Evolutionary conservation across 1,140 invertebrate genomes (phyloP).

Genomic region (Drosophila asahinai): DNA sequence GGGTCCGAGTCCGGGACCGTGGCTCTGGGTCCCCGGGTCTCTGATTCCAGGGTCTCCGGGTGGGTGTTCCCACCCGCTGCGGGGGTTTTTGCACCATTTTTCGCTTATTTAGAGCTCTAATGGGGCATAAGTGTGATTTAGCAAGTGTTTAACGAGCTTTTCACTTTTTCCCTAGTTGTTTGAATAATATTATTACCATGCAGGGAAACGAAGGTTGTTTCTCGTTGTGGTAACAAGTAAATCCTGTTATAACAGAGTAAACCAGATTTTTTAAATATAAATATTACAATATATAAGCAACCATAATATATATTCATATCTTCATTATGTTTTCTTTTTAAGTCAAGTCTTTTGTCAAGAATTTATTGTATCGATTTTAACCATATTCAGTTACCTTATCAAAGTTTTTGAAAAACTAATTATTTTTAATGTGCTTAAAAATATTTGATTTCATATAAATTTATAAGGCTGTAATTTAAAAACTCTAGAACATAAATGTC

Average conservation of each 20-base stretch:
- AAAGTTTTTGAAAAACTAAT: too few species aligned
- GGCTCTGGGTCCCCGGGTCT: conserved; percentile 11
- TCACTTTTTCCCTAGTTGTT: conserved; percentile 40
- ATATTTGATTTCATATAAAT: too few species aligned
- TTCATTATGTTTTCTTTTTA: too few species aligned
- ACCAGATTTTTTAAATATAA: background rate
- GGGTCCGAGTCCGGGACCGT: conserved; percentile 13
- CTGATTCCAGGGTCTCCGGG: conserved; percentile 9
- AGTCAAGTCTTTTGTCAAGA: too few species aligned
- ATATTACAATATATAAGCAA: background rate
- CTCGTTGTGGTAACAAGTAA: background rate
- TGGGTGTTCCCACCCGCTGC: conserved; percentile 1
- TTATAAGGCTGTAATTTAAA: too few species aligned
- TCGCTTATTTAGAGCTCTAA: conserved; percentile 80
- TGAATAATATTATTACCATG: conserved; percentile 10
- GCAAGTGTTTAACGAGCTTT: conserved; percentile 82
- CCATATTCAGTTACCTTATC: too few species aligned
- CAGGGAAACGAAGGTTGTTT: background rate
- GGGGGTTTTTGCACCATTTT: conserved; percentile 52
- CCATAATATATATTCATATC: background rate
- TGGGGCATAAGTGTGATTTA: conserved; percentile 80
- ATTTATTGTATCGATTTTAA: too few species aligned
- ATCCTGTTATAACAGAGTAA: background rate
- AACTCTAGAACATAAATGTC: background rate
- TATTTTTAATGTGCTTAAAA: too few species aligned